phyloP scores from a whole-genome alignment of 2,888 invertebrate genomes.

The Drosophila paramelanica region DNA sequence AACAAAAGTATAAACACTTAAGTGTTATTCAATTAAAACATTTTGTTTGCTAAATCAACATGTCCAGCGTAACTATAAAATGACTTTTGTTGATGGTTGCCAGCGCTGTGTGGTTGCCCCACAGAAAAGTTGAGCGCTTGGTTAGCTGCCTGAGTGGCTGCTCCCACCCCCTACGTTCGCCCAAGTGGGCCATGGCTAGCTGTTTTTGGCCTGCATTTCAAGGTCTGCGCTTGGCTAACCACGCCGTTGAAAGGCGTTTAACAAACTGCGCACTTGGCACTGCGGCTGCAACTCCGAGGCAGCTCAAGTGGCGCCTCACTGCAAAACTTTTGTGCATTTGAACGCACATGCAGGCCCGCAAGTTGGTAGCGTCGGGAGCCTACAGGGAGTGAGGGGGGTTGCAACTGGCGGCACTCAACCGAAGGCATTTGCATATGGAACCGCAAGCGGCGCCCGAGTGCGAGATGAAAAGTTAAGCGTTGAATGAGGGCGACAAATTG shows the following conservation, averaged over 20 bases:
- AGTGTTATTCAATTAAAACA: conserved; percentile 73
- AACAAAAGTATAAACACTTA: conserved; percentile 12
- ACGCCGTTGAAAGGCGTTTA: conserved; percentile 79
- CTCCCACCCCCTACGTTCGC: not conserved
- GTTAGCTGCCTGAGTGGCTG: conserved; percentile 58
- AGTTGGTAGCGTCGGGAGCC: conserved; percentile 1
- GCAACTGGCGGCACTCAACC: too few species aligned
- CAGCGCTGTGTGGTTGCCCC: conserved; percentile 43
- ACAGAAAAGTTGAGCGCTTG: conserved; percentile 65
- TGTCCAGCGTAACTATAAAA: conserved; percentile 56
- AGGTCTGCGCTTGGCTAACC: conserved; percentile 76
- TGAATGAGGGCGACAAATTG: conserved; percentile 80
- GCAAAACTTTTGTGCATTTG: conserved; percentile 72
- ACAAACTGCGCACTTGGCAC: conserved; percentile 72
- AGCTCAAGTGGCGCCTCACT: conserved; percentile 70
- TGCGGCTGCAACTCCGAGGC: conserved; percentile 55
- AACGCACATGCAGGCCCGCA: conserved; percentile 49
- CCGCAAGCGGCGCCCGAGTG: conserved; percentile 33
- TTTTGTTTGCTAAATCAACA: conserved; percentile 76
- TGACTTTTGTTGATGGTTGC: conserved; percentile 71
- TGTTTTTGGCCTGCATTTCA: conserved; percentile 62
- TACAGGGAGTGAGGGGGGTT: too few species aligned
- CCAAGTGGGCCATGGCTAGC: not conserved
- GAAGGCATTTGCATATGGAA: conserved; percentile 56
- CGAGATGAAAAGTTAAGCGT: conserved; percentile 73